Base-by-base conservation (phyloP, 2,113 vertebrate genomes). In the Cercocebus atys region DNA sequence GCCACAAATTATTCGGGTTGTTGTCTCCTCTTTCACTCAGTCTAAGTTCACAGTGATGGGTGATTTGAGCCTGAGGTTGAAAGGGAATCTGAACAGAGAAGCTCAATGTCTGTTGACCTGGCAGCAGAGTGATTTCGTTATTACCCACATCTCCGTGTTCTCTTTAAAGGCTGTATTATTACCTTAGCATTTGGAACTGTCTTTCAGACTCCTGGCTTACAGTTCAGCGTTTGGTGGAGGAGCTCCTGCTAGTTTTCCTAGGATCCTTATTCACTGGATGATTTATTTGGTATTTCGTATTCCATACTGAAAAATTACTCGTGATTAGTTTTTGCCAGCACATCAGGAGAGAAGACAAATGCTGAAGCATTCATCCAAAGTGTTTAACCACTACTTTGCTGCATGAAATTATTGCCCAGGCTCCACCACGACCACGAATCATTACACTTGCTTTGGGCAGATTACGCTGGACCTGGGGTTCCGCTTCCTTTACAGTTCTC, bases 231-330 rank as follows among this genome's bases (percentile, higher is more conserved):
- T 45, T 6, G 17, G n/a, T 43, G 23, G 8, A 88, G 22, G 40
- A 93, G n/a, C 55, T 79, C 55, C 14, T 91, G 72, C 38, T 86
- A n/a, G 25, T 79, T 93, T 89, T 68, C 73, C 61, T 89, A 57
- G n/a, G 30, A 79, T 38, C 78, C 35, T 66, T 86, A 59, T 66
- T 92, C n/a, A n/a, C 27, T 66, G 20, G 23, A 38, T 86, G 38
- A n/a, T 73, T 93, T 92, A 78, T 83, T 92, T 88, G 11, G n/a
- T 57, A 35, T 85, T 96, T 82, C 25, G 43, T 38, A 35, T 43
- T 88, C 93, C 40, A 76, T 83, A n/a, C 45, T 85, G 32, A 79
- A 92, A 66, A 96, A 38, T 75, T 6, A 88, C 43, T 93, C 66
- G 45, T 82, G 59, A 81, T 92, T 93, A 64, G 84, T 78, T 95